Percentiles rank a stretch among this genome's conserved stretches.
phyloP scores from a whole-genome alignment of 2,888 invertebrate species.

The Teinopalpus imperialis region DNA sequence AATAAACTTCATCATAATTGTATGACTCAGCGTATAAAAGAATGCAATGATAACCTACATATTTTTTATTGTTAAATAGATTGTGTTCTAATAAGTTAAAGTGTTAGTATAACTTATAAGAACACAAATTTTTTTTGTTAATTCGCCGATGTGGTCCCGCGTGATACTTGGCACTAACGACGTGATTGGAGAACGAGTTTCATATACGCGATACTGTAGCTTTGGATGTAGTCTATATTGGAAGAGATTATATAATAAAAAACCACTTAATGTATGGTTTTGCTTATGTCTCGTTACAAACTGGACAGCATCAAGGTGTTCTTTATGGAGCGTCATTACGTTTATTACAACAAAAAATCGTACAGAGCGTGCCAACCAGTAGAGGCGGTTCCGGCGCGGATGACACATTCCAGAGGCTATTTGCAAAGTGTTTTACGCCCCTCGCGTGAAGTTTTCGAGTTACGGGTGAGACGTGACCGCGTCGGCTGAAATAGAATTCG shows the following conservation, averaged over 20 bases:
- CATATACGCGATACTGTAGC: too few species aligned
- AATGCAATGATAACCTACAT: too few species aligned
- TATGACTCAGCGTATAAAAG: slow-evolving; percentile 1
- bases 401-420: slow-evolving; percentile 33
- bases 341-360: slow-evolving; percentile 22
- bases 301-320: slow-evolving; percentile 2
- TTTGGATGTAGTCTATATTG: too few species aligned
- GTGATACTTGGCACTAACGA: too few species aligned
- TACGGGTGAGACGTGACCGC: slow-evolving; percentile 25
- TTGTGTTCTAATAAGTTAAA: too few species aligned
- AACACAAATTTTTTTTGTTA: too few species aligned
- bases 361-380: background rate
- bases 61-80: too few species aligned
- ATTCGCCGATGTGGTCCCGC: too few species aligned
- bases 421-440: slow-evolving; percentile 28
- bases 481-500: slow-evolving; percentile 21
- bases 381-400: slow-evolving; percentile 20
- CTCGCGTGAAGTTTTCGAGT: slow-evolving; percentile 38
- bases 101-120: too few species aligned
- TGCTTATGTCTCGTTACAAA: background rate
- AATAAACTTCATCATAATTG: background rate
- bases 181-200: too few species aligned
- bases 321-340: slow-evolving; percentile 8
- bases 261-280: background rate
- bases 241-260: slow-evolving; percentile 10